These are phyloP conservation scores for Lamprotornis superbus DNA, from an alignment of 2,113 vertebrate genomes.

Conservation along the genomic window DNA sequence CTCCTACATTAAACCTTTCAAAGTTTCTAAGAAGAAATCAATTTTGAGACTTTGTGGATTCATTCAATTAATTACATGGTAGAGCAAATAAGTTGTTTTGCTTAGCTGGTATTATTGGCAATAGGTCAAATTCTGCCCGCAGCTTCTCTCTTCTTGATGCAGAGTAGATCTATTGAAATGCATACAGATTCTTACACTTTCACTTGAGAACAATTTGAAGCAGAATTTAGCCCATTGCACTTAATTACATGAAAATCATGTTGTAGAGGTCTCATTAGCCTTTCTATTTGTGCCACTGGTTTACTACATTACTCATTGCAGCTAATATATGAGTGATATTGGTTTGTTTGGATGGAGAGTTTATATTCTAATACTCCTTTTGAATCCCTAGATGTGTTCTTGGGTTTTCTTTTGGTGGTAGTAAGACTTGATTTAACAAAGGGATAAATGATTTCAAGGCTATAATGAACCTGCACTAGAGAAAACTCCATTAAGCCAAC, in stretches of 20 bases:
- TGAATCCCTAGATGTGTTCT: not conserved
- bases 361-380: not conserved
- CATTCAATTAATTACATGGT: not conserved
- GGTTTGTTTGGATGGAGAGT: not conserved
- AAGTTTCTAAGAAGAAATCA: not conserved
- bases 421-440: not conserved
- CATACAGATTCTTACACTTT: not conserved
- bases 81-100: not conserved
- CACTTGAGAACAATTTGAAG: not conserved
- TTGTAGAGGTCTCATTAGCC: slow-evolving; percentile 20
- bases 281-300: not conserved
- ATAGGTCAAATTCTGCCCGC: not conserved
- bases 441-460: not conserved
- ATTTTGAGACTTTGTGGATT: not conserved
- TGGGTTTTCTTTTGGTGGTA: not conserved
- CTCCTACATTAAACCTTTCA: not conserved
- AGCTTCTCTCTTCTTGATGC: not conserved
- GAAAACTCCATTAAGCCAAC: not conserved
- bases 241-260: slow-evolving; percentile 2
- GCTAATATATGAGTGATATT: not conserved
- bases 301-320: not conserved
- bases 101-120: not conserved
- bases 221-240: slow-evolving; percentile 3
- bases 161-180: not conserved
- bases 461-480: not conserved